Conservation (phyloP, 2,888 invertebrate species). For the Polylopha cassiicola region DNA sequence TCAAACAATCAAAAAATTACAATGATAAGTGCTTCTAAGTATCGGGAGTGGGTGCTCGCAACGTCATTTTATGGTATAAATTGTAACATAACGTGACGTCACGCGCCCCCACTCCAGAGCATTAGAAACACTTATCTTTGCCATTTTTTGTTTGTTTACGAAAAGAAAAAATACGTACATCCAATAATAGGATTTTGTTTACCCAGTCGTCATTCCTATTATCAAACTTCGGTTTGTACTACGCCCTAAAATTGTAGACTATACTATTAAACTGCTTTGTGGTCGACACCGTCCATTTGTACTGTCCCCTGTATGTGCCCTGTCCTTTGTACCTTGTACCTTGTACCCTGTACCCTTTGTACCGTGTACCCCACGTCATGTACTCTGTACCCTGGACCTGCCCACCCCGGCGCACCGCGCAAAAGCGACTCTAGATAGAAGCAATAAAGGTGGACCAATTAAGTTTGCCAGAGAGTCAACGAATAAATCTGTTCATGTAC, state of each 20-base stretch:
- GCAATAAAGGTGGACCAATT: conserved; percentile 73
- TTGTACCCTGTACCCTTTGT: conserved; percentile 1
- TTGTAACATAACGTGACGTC: no score
- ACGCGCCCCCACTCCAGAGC: no score
- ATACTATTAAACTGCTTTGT: neutral
- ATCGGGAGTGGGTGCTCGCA: no score
- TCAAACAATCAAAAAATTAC: no score
- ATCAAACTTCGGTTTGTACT: no score
- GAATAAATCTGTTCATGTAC: conserved; percentile 72
- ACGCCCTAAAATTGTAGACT: neutral
- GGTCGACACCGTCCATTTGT: neutral
- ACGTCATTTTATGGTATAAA: no score
- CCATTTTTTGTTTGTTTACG: no score
- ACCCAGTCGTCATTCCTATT: no score
- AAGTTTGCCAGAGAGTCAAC: conserved; percentile 73
- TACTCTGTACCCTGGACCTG: conserved; percentile 31
- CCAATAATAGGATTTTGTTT: no score
- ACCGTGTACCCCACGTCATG: conserved; percentile 20
- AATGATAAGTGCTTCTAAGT: no score
- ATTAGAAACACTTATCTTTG: no score
- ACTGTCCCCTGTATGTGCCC: conserved; percentile 4
- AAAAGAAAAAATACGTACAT: no score
- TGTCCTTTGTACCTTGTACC: conserved; percentile 5
- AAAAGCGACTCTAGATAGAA: conserved; percentile 47
- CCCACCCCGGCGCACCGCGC: conserved; percentile 26